phyloP scores from a whole-genome alignment of 2,797 vertebrate genomes.

The Pseudochromis fuscus region DNA sequence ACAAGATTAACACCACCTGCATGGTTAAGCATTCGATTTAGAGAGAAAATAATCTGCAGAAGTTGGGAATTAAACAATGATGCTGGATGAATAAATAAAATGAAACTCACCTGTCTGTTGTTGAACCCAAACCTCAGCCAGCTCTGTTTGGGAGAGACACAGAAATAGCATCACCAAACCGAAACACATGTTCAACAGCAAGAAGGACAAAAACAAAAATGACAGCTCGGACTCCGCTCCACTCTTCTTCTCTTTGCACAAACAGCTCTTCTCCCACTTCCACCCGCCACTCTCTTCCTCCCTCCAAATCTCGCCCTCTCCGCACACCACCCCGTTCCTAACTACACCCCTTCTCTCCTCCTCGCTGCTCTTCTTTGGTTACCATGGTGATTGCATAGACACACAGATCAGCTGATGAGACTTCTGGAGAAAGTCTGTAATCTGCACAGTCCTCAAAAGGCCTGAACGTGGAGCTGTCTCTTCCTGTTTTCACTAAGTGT shows the following conservation, averaged over 20 bases:
- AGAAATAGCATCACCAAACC: slow-evolving; percentile 68
- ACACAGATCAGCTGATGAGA: slow-evolving; percentile 57
- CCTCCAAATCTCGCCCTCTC: slow-evolving; percentile 38
- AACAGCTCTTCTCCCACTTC: slow-evolving; percentile 47
- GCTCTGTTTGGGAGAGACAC: slow-evolving; percentile 66
- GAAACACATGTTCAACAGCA: slow-evolving; percentile 69
- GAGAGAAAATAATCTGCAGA: neutral
- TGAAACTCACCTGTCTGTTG: slow-evolving; percentile 77
- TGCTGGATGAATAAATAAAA: slow-evolving; percentile 22
- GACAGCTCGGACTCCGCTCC: slow-evolving; percentile 10
- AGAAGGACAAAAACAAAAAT: slow-evolving; percentile 5
- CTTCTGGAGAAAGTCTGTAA: slow-evolving; percentile 31
- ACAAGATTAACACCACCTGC: slow-evolving; percentile 7
- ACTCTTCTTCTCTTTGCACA: slow-evolving; percentile 35
- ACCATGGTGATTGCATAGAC: slow-evolving; percentile 67
- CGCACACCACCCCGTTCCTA: slow-evolving; percentile 59
- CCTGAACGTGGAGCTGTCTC: neutral
- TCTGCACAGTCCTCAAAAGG: neutral
- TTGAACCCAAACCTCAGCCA: slow-evolving; percentile 59
- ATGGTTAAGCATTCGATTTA: neutral
- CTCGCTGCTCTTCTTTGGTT: slow-evolving; percentile 62
- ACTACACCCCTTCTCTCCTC: slow-evolving; percentile 75
- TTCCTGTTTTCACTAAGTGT: slow-evolving; percentile 11
- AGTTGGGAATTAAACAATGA: neutral
- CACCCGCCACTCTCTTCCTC: slow-evolving; percentile 40